Base-by-base conservation (phyloP, 2,888 invertebrate species). In the Bugula neritina region DNA sequence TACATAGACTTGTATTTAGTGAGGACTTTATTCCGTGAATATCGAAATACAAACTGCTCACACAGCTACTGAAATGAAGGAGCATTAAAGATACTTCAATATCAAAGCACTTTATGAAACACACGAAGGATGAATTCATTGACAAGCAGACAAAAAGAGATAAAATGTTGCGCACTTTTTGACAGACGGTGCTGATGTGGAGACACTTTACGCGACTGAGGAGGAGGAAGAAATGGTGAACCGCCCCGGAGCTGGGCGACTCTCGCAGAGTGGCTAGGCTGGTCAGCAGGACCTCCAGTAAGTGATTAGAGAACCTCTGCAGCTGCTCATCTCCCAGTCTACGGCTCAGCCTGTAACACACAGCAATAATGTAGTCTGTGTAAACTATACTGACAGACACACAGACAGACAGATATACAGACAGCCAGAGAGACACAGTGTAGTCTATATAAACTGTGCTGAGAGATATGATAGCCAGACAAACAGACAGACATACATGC, bases 201-300 rank as follows among this genome's bases (percentile, higher is more conserved):
- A 83, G 85, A 73, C 85, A 84, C 75, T 88, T 85, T 31, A 88
- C 86, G 73, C 87, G 85, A 74, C 87, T 87, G 83, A 80, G 87
- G 79, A 76, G 88, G 82, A 85, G 81, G 77, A 87, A 87, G 80
- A 91, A 89, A 94, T 94, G 94, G 75, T 91, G 89, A 71, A 94
- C 86, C 34, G 92, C 92, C 34, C 93, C 93, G 0, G 93, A 90
- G 72, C 92, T 92, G 77, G 88, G 88, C 71, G 91, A 89, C 71
- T 89, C 88, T 0, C 90, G 89, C 71, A 92, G 86, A 75, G 89
- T 87, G 0, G 91, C 90, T 71, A 94, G 86, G 74, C 90, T 88
- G 10, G 87, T 87, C 58, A 90, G 87, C 74, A 94, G 87, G 72
- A 90, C 89, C 72, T 87, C 87, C 69, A 91, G 87, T 27, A 94